These are phyloP conservation scores for Ctenodactylus gundi DNA, from an alignment of 2,113 vertebrate species.

Conservation along the genomic window DNA sequence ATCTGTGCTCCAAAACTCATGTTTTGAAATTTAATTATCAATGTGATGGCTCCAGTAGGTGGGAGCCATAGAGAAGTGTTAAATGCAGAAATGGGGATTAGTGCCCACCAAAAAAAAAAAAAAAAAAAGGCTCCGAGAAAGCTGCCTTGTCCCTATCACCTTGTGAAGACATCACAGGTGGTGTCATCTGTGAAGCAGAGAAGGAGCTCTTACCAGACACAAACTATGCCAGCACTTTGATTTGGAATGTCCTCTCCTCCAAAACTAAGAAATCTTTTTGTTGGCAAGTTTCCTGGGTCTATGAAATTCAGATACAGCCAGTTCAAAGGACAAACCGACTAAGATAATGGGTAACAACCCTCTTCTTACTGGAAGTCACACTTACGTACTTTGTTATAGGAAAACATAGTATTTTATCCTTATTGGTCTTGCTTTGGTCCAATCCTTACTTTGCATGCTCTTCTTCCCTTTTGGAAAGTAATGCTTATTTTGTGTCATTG, in stretches of 20 bases:
- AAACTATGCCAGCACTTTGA: background rate
- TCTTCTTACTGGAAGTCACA: background rate
- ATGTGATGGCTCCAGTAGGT: background rate
- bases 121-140: background rate
- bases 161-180: background rate
- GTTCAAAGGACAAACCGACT: background rate
- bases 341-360: background rate
- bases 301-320: background rate
- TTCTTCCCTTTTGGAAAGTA: background rate
- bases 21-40: background rate
- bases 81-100: background rate
- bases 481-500: background rate
- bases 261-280: background rate
- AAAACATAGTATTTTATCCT: background rate
- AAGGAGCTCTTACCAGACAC: background rate
- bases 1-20: background rate
- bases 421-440: background rate
- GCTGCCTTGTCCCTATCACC: background rate
- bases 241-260: background rate
- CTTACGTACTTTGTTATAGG: background rate
- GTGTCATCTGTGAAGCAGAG: background rate
- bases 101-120: no score
- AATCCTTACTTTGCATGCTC: background rate
- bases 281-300: background rate
- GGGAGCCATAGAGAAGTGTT: background rate